These are phyloP conservation scores for Myopa testacea DNA, from an alignment of 2,888 invertebrate species.

Conservation along the genomic window DNA sequence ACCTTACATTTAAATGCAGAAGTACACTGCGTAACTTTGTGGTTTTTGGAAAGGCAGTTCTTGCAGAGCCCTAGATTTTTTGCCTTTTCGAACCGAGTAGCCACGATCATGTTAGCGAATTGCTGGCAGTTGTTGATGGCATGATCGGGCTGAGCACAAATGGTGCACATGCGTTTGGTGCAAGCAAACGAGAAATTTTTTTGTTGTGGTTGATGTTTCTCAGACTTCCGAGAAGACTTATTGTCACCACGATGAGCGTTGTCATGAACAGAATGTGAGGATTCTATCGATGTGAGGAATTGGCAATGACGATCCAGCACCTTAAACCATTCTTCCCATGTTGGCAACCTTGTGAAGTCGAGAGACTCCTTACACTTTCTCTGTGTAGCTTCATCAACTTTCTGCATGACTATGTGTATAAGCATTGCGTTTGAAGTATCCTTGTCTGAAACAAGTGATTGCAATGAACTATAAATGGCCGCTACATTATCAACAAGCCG, in stretches of 20 bases:
- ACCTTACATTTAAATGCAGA: slow-evolving; percentile 26
- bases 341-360: slow-evolving; percentile 38
- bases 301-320: slow-evolving; percentile 39
- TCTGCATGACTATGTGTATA: slow-evolving; percentile 25
- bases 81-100: slow-evolving; percentile 8
- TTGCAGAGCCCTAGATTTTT: slow-evolving; percentile 29
- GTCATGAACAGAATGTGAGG: too few relatives aligned
- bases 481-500: slow-evolving; percentile 33
- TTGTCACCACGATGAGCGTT: too few relatives aligned
- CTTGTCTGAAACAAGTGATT: slow-evolving; percentile 32
- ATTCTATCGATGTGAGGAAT: not conserved
- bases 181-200: slow-evolving; percentile 23
- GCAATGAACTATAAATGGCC: slow-evolving; percentile 33
- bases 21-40: slow-evolving; percentile 21
- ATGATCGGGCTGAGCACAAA: slow-evolving; percentile 22
- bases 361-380: slow-evolving; percentile 42
- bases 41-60: not conserved
- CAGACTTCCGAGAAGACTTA: too few relatives aligned
- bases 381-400: slow-evolving; percentile 40
- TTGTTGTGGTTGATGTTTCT: slow-evolving; percentile 8
- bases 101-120: slow-evolving; percentile 9
- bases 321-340: slow-evolving; percentile 34
- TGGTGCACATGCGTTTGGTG: not conserved
- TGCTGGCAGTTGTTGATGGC: slow-evolving; percentile 18
- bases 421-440: slow-evolving; percentile 25